Base-by-base conservation (phyloP, 2,113 vertebrate species). In the Xenopus laevis region DNA sequence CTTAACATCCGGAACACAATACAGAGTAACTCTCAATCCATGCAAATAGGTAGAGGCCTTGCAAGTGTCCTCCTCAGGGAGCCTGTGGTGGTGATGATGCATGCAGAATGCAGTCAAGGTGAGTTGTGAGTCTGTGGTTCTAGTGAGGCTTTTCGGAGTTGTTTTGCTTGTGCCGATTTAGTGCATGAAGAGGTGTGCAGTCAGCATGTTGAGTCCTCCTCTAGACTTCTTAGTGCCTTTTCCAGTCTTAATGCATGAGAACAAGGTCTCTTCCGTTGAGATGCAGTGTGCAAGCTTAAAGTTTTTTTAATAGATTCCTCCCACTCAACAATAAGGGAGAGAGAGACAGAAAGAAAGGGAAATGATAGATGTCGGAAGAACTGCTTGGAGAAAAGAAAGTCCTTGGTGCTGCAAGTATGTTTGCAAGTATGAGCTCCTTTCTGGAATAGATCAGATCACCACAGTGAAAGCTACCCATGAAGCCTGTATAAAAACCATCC, bases 141-240 rank as follows among this genome's bases (percentile, higher is more conserved):
- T 62, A 61, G 58, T 65, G 18, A 47, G 58, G 27, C 59, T 60
- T 21, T 90, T 87, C 89, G 90, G 89, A 87, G 86, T 79, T 85
- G 59, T 90, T 89, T 87, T 89, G 88, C 82, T 87, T 90, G 80
- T 91, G 90, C 88, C 89, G 88, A 84, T 89, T 87, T 89, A 83
- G 87, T 92, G 90, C 91, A 87, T 92, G 91, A 88, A 91, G 91
- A 88, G 79, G 92, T 93, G 91, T 91, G 91, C 89, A 92, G 92
- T 93, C 92, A 91, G 92, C 91, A 91, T 93, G 91, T 81, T 84
- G 91, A 89, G 89, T 92, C 91, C 88, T 93, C 90, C 88, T 91
- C 90, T 92, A 91, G 87, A 89, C 91, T 90, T 91, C 89, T 89
- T 85, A 90, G 86, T 89, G 89, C 85, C 88, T 90, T 13, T 86